Base-by-base conservation (phyloP, 1,140 invertebrate species). In the Halotydeus destructor region DNA sequence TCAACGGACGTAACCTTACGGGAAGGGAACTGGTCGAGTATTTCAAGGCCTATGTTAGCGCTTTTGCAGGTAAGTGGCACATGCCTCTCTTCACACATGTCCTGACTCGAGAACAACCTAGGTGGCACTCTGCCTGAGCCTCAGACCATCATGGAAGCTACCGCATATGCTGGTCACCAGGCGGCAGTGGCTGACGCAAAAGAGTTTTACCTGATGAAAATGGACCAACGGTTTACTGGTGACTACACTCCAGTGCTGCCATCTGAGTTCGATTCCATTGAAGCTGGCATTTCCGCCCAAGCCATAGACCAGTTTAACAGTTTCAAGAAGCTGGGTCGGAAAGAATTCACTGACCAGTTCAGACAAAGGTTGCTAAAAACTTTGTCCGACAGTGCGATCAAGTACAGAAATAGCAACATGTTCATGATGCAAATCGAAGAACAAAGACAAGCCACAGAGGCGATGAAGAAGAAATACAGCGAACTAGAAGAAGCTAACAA, bases 91-190 rank as follows among this genome's bases (percentile, higher is more conserved):
- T n/a, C n/a, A n/a, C n/a, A n/a, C n/a, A n/a, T n/a, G n/a, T n/a
- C n/a, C n/a, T n/a, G n/a, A n/a, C n/a, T 44, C n/a, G 9, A 23
- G 27, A 47, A 46, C 43, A 46, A 52, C 58, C 39, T 83, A 58
- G 88, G 88, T 19, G 85, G 94, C 59, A 85, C 94, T 54, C 62
- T 99, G 42, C 93, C 93, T 0, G 89, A 98, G 65, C 93, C 93
- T 5, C 98, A 97, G 65, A 89, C 88, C 42, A 94, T 99, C 85
- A 69, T 98, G 45, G 76, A 85, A 59, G 91, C 89, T 34, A 97
- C 91, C 18, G 88, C 91, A 0, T 89, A 97, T 66, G 91, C 91
- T 1, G 98, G 97, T 60, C 97, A 97, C 65, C 64, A 97, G 46
- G 64, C 66, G 27, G 91, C 91, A 11, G 84, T 97, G 21, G 81